A percentile compares a stretch with the other conserved stretches of the same genome.
These are phyloP conservation scores for Drosophila quadrilineata DNA, from an alignment of 1,140 invertebrate genomes.

Conservation along the genomic window DNA sequence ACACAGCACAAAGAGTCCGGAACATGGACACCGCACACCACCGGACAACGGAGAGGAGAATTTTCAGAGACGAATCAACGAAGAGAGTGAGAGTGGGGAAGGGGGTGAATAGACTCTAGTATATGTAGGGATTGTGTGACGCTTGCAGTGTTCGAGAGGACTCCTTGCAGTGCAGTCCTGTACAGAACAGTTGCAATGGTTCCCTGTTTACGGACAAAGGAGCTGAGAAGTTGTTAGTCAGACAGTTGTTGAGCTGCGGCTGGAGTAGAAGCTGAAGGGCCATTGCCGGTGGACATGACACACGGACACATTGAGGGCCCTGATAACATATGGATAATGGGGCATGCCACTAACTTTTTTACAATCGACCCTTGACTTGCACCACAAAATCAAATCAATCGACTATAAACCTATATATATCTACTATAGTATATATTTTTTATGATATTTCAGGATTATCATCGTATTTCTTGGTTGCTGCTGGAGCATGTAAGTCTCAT, in stretches of 20 bases:
- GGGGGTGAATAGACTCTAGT: too few species aligned
- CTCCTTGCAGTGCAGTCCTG: slow-evolving; percentile 57
- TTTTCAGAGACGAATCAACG: too few species aligned
- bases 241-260: slow-evolving; percentile 57
- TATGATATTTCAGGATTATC: neutral
- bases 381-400: too few species aligned
- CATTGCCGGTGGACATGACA: slow-evolving; percentile 20
- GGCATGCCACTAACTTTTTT: neutral
- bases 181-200: too few species aligned
- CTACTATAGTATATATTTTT: neutral
- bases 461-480: neutral
- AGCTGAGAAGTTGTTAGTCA: slow-evolving; percentile 60
- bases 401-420: too few species aligned
- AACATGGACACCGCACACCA: too few species aligned
- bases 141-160: slow-evolving; percentile 33
- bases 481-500: slow-evolving; percentile 1
- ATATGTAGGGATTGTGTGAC: slow-evolving; percentile 20
- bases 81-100: neutral
- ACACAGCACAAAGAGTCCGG: neutral
- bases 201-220: slow-evolving; percentile 67
- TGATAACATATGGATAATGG: neutral
- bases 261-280: slow-evolving; percentile 32
- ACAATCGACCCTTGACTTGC: too few species aligned
- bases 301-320: slow-evolving; percentile 1
- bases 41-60: too few species aligned